Percentiles rank a stretch among this genome's conserved stretches.
These are phyloP conservation scores for Oryzias woworae DNA, from an alignment of 2,113 vertebrate species.

Conservation along the genomic window DNA sequence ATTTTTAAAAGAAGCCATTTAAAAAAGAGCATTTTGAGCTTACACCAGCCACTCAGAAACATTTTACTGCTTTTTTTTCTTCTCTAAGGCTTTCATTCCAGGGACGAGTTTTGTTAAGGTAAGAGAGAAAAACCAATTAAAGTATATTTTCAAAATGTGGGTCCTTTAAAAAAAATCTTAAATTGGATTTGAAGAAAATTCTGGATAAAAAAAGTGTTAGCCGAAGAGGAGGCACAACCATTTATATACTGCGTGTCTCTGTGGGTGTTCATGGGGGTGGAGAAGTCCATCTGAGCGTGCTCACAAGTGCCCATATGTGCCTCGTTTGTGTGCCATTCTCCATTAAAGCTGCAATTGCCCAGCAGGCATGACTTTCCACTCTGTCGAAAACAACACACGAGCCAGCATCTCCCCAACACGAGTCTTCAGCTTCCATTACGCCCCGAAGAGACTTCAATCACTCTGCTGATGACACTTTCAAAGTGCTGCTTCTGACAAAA, in stretches of 20 bases:
- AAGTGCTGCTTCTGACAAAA: conserved; percentile 25
- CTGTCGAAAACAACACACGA: conserved; percentile 35
- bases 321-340: conserved; percentile 56
- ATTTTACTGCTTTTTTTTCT: too few relatives aligned
- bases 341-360: conserved; percentile 53
- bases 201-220: too few relatives aligned
- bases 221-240: too few relatives aligned
- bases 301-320: conserved; percentile 42
- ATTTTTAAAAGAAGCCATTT: too few relatives aligned
- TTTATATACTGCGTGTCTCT: not conserved
- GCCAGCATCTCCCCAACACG: conserved; percentile 38
- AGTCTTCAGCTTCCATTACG: conserved; percentile 65
- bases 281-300: conserved; percentile 22
- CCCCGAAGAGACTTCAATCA: conserved; percentile 79
- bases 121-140: too few relatives aligned
- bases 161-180: too few relatives aligned
- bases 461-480: conserved; percentile 23
- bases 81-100: too few relatives aligned
- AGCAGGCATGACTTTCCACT: conserved; percentile 58
- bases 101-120: too few relatives aligned
- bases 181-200: too few relatives aligned
- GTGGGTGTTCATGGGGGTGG: conserved; percentile 1
- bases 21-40: too few relatives aligned
- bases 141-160: too few relatives aligned
- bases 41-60: too few relatives aligned